Conservation (phyloP, 2,113 vertebrate genomes). For the Amphiprion percula region DNA sequence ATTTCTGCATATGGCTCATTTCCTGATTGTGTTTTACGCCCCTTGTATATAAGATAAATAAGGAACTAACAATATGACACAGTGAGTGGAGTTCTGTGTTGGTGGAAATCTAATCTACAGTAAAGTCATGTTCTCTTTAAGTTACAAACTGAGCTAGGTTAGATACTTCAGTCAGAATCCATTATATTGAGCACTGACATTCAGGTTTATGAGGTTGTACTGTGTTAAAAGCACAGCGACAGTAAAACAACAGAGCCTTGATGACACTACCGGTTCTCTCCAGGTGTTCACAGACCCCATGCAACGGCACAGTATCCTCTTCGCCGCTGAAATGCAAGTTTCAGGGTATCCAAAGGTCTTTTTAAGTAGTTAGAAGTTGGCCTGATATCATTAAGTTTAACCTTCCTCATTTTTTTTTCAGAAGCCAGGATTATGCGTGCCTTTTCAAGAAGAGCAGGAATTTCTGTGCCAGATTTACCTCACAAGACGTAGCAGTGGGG, state of each 20-base stretch:
- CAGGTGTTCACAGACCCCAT: constrained; percentile 58
- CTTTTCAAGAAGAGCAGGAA: constrained; percentile 47
- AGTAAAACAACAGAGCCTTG: constrained; percentile 61
- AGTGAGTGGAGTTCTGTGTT: not conserved
- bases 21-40: constrained; percentile 30
- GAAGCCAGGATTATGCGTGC: constrained; percentile 49
- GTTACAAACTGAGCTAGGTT: constrained; percentile 36
- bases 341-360: constrained; percentile 50
- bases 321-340: constrained; percentile 64
- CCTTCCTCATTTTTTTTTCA: constrained; percentile 51
- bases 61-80: constrained; percentile 14
- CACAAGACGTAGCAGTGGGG: constrained; percentile 59
- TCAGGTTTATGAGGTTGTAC: constrained; percentile 62
- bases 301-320: constrained; percentile 50
- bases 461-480: constrained; percentile 58
- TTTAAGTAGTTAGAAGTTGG: constrained; percentile 54
- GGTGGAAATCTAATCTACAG: constrained; percentile 24
- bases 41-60: constrained; percentile 32
- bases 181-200: constrained; percentile 55
- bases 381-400: constrained; percentile 66
- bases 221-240: constrained; percentile 48
- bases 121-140: constrained; percentile 42
- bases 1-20: constrained; percentile 41
- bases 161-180: constrained; percentile 40
- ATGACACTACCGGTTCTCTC: constrained; percentile 59